Base-by-base conservation (phyloP, 2,113 vertebrate species). In the Carassius auratus region DNA sequence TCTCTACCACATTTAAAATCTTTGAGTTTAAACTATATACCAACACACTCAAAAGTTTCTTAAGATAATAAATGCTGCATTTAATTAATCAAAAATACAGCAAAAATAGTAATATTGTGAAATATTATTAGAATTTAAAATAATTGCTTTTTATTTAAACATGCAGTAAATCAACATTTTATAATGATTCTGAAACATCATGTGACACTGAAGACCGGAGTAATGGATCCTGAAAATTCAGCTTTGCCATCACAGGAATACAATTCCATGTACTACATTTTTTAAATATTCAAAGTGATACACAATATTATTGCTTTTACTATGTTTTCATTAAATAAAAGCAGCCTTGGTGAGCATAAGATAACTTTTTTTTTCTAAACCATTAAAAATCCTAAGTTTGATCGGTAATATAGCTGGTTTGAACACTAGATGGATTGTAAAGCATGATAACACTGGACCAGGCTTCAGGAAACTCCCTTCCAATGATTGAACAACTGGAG, bases 401-500 rank as follows among this genome's bases (percentile, higher is more conserved):
- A 57, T 7, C 0, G 0, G 55, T 2, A 59, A 17, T 59, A 19
- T 59, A 8, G 15, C 52, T 2, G 17, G 21, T 17, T 19, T 57
- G 10, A 30, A 55, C 0, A 5, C 23, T 23, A 10, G 8, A 57
- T 23, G 17, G 52, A 55, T 17, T 23, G 38, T 23, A 4, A 30
- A 23, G 19, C 21, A 10, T 4, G 10, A 38, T 69, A 69, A 36
- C 66, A 38, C 17, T 21, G 8, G 84, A 84, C 59, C 3, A 2
- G 66, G 38, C 73, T 76, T 45, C 88, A 88, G 85, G 86, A 91
- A 90, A 5, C 8, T 73, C 85, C 62, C 62, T 66, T 66, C 13
- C 21, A 8, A 81, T 38, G 61, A 48, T 33, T 89, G 14, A 77
- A 78, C 38, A 76, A 57, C 76, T 86, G 84, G 42, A 86, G 71